Base-by-base conservation (phyloP, 2,888 invertebrate species). In the Ochropleura leucogaster region DNA sequence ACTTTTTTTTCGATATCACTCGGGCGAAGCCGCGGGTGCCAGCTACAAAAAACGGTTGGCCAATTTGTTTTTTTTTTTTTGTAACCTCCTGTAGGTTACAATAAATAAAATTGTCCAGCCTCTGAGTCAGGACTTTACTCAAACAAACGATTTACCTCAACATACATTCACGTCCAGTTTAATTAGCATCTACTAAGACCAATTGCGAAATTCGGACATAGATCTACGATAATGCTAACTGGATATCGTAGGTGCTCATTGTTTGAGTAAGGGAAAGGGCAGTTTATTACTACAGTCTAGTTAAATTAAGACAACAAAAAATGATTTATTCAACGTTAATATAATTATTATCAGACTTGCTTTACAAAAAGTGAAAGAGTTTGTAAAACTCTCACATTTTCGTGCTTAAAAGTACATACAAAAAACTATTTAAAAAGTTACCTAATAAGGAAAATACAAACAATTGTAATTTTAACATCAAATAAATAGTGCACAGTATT, bases 361-460 rank as follows among this genome's bases (percentile, higher is more conserved):
- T 46, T 46, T 40, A 75, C 44, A 8, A 59, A 51, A 68, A 57
- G 8, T 68, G 0, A 51, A 74, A 9, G 53, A 0, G n/a, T 16
- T 57, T 49, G 55, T 74, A 62, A 44, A 44, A 62, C 44, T 30
- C 66, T 51, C 59, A 42, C 0, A 49, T 62, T 49, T 40, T 60
- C 4, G 40, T 65, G 30, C 64, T 72, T 65, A 72, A 53, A 49
- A 49, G 51, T 47, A 65, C 44, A 71, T 51, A 65, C 78, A 16
- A 77, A 70, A 77, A 70, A 69, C 53, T 6, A 62, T 20, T 3
- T 18, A 51, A 3, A 20, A n/a, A 53, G 3, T 10, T 30, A 30
- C 30, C 30, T 30, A 66, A 44, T 14, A 46, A 20, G 1, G 20
- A 9, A 55, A 20, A 74, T 53, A 9, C 42, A 0, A 8, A 57